Percentiles rank a stretch among this genome's conserved stretches.
Conservation (phyloP, 53 echinoderm and acorn worm species). For the Henricia sp. region DNA sequence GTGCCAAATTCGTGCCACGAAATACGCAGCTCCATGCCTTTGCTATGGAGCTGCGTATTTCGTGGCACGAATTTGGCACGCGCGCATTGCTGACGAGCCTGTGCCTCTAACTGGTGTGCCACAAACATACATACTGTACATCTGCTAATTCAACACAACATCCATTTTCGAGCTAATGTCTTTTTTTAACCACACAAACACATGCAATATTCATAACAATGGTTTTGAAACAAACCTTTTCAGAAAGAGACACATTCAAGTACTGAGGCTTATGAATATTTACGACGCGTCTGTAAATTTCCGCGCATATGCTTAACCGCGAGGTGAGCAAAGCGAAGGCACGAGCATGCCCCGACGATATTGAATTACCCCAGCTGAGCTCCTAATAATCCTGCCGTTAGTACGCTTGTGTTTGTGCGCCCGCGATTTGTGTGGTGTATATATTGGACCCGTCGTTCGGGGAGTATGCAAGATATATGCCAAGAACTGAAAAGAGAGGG, state of each 20-base stretch:
- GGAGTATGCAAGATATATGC: background rate
- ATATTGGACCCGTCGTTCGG: constrained; percentile 22
- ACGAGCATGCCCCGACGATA: background rate
- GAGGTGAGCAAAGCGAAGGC: background rate
- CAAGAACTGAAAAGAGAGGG: background rate
- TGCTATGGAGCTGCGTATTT: too few relatives aligned
- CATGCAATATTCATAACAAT: too few relatives aligned
- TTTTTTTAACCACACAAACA: too few relatives aligned
- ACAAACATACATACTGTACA: too few relatives aligned
- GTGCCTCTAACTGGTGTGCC: too few relatives aligned
- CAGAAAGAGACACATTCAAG: background rate
- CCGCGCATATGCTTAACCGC: constrained; percentile 39
- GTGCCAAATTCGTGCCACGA: too few relatives aligned
- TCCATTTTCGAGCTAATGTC: too few relatives aligned
- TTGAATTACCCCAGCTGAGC: constrained; percentile 21
- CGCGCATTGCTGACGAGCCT: too few relatives aligned
- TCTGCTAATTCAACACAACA: too few relatives aligned
- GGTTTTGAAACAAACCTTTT: too few relatives aligned
- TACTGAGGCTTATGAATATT: constrained; percentile 40
- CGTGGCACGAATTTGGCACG: too few relatives aligned
- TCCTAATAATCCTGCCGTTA: constrained; percentile 13
- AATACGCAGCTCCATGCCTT: too few relatives aligned
- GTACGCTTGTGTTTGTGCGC: background rate
- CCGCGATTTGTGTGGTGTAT: constrained; percentile 3
- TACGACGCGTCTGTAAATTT: constrained; percentile 8